A percentile compares a stretch with the other conserved stretches of the same genome.
Conservation (phyloP, 2,797 vertebrate genomes). For the Cryptoblepharus egeriae region DNA sequence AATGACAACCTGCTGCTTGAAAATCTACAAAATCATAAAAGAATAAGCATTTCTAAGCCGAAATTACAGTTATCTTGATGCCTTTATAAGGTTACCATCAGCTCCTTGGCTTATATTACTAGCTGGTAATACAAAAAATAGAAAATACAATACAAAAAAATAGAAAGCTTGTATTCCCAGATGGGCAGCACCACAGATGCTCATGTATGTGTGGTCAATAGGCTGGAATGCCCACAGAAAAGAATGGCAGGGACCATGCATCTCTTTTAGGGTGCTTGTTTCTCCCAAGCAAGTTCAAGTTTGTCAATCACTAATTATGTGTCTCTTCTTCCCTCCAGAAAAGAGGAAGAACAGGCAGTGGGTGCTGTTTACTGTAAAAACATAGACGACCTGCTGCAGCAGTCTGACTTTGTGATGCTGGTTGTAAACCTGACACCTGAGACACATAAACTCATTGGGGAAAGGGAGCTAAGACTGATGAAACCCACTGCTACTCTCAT, state of each 20-base stretch:
- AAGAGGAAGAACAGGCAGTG: slow-evolving; percentile 76
- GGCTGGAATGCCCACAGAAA: no score
- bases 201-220: no score
- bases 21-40: background rate
- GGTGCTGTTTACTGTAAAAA: slow-evolving; percentile 79
- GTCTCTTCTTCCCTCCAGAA: slow-evolving; percentile 65
- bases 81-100: background rate
- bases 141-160: no score
- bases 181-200: background rate
- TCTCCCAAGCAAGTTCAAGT: background rate
- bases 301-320: background rate
- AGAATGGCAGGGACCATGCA: no score
- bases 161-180: background rate
- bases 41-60: background rate
- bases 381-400: slow-evolving; percentile 80
- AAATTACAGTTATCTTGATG: background rate
- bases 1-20: background rate
- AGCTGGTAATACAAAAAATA: no score
- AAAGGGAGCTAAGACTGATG: slow-evolving; percentile 80
- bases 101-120: background rate
- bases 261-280: no score
- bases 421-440: slow-evolving; percentile 77
- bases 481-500: slow-evolving; percentile 80
- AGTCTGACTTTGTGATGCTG: slow-evolving; percentile 84
- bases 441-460: slow-evolving; percentile 77